Conservation (phyloP, 2,888 invertebrate genomes). For the Itoplectis maculator region DNA sequence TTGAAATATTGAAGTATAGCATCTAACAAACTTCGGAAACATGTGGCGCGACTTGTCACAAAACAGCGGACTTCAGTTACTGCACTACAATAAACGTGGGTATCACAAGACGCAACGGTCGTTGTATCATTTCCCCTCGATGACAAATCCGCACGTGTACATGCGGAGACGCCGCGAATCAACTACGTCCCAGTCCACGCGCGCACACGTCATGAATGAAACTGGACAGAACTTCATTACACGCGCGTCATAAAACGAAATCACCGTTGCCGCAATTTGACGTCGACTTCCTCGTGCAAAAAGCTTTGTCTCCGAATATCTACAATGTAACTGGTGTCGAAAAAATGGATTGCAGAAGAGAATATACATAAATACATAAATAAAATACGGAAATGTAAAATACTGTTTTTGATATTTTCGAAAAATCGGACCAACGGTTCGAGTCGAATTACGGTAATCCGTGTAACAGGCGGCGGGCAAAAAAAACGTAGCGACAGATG, state of each 20-base stretch:
- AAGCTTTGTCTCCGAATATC: neutral
- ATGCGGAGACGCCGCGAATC: slow-evolving; percentile 1
- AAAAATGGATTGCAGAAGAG: neutral
- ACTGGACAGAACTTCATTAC: neutral
- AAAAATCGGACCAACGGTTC: neutral
- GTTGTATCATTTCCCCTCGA: slow-evolving; percentile 14
- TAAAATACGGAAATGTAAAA: neutral
- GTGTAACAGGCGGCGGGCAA: neutral
- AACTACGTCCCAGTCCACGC: slow-evolving; percentile 18
- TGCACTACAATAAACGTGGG: neutral
- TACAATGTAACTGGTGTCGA: neutral
- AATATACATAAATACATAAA: neutral
- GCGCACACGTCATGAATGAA: slow-evolving; percentile 43
- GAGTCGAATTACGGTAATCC: slow-evolving; percentile 8
- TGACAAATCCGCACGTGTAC: slow-evolving; percentile 38
- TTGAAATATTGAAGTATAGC: neutral
- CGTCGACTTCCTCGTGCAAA: neutral
- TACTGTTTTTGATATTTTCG: neutral
- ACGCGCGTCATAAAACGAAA: neutral
- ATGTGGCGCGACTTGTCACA: neutral
- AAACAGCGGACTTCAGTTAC: too few relatives aligned
- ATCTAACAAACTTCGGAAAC: neutral
- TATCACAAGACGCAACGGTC: neutral
- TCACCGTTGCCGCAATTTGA: neutral
- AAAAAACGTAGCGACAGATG: slow-evolving; percentile 7